A percentile compares a stretch with the other conserved stretches of the same genome.
Conservation (phyloP, 92 coral and sea anemone genomes). For the Palythoa heliodiscus region DNA sequence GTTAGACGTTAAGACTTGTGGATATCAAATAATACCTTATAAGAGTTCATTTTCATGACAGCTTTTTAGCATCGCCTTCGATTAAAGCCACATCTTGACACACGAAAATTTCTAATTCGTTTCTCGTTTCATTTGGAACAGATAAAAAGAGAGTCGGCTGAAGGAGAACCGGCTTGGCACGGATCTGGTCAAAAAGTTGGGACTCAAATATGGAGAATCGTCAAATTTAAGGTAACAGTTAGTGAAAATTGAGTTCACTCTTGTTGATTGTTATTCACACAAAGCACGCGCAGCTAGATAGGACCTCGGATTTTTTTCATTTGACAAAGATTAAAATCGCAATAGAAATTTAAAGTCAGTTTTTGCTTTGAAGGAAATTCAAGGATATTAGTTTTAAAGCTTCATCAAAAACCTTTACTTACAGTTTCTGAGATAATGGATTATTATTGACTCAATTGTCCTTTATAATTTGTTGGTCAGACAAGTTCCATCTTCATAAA, state of each 20-base stretch:
- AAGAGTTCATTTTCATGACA: not conserved
- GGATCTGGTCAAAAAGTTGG: constrained; percentile 79
- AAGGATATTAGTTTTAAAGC: not conserved
- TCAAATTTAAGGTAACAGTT: constrained; percentile 66
- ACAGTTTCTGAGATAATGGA: not conserved
- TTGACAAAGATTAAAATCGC: too few relatives aligned
- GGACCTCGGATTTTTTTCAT: too few relatives aligned
- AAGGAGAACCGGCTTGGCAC: constrained; percentile 71
- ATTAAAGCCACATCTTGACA: constrained; percentile 4
- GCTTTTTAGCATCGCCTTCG: not conserved
- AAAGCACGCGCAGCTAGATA: too few relatives aligned
- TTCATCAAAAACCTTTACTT: not conserved
- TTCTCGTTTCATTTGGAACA: constrained; percentile 12
- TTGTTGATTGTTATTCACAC: too few relatives aligned
- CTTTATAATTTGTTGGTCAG: not conserved
- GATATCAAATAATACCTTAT: not conserved
- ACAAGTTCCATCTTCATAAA: not conserved
- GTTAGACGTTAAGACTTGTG: constrained; percentile 12
- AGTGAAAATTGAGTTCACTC: not conserved
- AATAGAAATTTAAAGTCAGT: too few relatives aligned
- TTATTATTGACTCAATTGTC: not conserved
- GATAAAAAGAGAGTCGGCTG: constrained; percentile 75
- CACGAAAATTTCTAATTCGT: not conserved
- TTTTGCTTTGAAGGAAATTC: not conserved
- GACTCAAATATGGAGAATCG: constrained; percentile 76